Evolutionary conservation across 2,888 invertebrate genomes (phyloP), one percentile per base, ranked within the genome.

Genomic region (Ormyrus rosae): DNA sequence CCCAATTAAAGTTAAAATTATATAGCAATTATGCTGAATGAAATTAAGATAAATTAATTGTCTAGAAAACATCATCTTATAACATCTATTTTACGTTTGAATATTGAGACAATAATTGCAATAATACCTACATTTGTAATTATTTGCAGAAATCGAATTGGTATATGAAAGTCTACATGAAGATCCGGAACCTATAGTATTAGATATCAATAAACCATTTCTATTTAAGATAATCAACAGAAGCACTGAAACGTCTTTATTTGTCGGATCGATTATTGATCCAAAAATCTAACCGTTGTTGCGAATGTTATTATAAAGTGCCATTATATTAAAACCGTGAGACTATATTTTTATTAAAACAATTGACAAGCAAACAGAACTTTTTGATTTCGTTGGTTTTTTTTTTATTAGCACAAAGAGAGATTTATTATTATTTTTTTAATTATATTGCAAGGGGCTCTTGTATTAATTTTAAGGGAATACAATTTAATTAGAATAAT

Each of bases 151-250:
- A 9, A 19, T 63, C 11, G 46, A 63, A 45, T 3, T 13, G 58
- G 46, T 19, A 67, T 1, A 0, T 6, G 34, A 34, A 34, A 34
- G 3, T 2, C 34, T 34, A 34, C 34, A 34, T 3, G 34, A 34
- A 34, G 34, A 34, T 4, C 3, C 34, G 34, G 34, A 34, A 34
- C 34, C 34, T 34, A 34, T 34, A 34, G 4, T 56, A 50, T 53
- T 83, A 51, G 8, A 70, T 45, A 76, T 79, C 13, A 45, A 83
- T 70, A 81, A 67, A 61, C 76, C 80, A 51, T 84, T 81, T 61
- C 8, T 80, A 9, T 80, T 72, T 10, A 2, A 68, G 61, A 72
- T 80, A 72, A 48, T 72, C 10, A 34, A 68, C 11, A 63, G 6
- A 8, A 46, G 46, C 51, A 72, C 11, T 19, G 10, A 72, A 61